A percentile compares a stretch with the other conserved stretches of the same genome.
Evolutionary conservation across 2,797 vertebrate genomes (phyloP).

Genomic region (Tadarida brasiliensis): DNA sequence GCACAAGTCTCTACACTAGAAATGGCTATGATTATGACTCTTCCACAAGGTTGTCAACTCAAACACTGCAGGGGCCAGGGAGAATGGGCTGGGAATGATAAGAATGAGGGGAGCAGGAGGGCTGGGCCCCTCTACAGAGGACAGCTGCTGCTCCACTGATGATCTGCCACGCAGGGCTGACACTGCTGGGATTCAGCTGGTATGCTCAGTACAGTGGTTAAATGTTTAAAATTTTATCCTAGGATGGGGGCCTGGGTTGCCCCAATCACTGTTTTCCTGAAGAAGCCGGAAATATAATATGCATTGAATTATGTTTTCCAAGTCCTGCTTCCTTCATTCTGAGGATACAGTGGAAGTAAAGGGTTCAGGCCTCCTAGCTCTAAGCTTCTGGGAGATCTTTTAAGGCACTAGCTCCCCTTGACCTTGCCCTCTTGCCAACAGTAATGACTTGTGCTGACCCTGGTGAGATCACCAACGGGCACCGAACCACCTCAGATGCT

Average conservation of each 20-base stretch:
- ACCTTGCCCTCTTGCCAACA: conserved; percentile 77
- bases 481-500: conserved; percentile 91
- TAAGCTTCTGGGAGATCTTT: not conserved
- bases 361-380: not conserved
- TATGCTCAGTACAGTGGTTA: not conserved
- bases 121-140: not conserved
- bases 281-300: conserved; percentile 14
- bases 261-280: not conserved
- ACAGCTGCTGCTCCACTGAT: not conserved
- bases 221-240: conserved; percentile 20
- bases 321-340: not conserved
- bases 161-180: not conserved
- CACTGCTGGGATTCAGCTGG: not conserved
- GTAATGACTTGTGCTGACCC: conserved; percentile 95
- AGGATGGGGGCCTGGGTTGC: not conserved
- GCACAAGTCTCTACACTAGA: not conserved
- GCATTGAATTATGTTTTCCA: not conserved
- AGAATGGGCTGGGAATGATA: not conserved
- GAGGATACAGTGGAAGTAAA: not conserved
- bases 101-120: not conserved
- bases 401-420: not conserved
- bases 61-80: not conserved
- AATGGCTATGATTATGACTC: not conserved
- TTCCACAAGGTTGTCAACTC: not conserved
- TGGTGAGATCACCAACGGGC: conserved; percentile 94